Evolutionary conservation across 2,888 invertebrate species (phyloP), one percentile per base, ranked within the genome.

Genomic region (Stenolophus ochropezus): DNA sequence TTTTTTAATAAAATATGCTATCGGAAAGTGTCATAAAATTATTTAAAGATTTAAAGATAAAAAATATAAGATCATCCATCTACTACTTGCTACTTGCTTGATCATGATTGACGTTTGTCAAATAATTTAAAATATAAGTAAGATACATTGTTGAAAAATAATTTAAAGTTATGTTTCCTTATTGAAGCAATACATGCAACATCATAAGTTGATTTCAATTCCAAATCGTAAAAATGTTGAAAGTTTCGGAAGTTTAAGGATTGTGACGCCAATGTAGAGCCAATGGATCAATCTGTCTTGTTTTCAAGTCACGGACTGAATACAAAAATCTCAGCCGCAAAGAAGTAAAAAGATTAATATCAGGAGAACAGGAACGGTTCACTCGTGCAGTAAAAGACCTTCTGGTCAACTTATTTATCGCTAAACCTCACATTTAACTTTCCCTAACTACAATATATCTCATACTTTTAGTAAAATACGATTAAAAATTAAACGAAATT

Each of bases 241-340:
- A 61, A 61, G 8, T 23, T 49, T 21, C 47, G 47, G 8, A 21
- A 73, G 5, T 73, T 73, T 21, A 23, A 49, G n/a, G 49, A 16
- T 18, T 47, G 49, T 49, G 73, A 20, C 73, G 73, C 27, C 73
- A 49, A n/a, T 73, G 49, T 20, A 8, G 14, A 73, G 49, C 21
- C 73, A 6, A 42, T 49, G 49, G 73, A 73, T 76, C 82, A 51
- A 74, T 79, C 65, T 25, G 16, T 77, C 65, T 81, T 74, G 76
- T 81, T 65, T 75, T 65, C 81, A 56, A 79, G 79, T 71, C 79
- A 79, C 79, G 71, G 18, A 79, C 53, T 25, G 79, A 79, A 79
- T 71, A 79, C 51, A 53, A 18, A 79, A 79, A 79, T 56, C 79
- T 53, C 79, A 4, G 56, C 25, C 18, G 33, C 73, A 73, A 47